phyloP scores from a whole-genome alignment of 2,888 invertebrate species.

The Drosophila monieri region DNA sequence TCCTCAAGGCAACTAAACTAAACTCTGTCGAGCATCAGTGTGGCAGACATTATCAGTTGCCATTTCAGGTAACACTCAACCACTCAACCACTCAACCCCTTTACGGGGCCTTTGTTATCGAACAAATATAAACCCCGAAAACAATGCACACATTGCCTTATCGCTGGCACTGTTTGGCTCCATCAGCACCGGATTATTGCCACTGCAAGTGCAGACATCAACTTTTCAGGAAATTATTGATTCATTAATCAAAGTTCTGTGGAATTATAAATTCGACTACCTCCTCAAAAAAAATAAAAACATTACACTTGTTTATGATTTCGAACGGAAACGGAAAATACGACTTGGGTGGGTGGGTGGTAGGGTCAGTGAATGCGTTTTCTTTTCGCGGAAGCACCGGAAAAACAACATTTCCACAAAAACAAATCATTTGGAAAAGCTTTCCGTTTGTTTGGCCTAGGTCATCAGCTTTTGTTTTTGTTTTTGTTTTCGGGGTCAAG shows the following conservation, averaged over 20 bases:
- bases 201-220: not conserved
- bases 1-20: not conserved
- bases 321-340: conserved; percentile 13
- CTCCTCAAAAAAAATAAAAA: not conserved
- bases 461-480: conserved; percentile 25
- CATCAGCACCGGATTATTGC: not conserved
- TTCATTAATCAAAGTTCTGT: conserved; percentile 21
- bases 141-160: conserved; percentile 15
- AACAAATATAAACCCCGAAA: conserved; percentile 9
- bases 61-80: not conserved
- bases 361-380: conserved; percentile 9
- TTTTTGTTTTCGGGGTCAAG: conserved; percentile 30
- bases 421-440: conserved; percentile 11
- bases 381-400: conserved; percentile 21
- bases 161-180: not conserved
- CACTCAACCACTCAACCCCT: not conserved
- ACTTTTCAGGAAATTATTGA: conserved; percentile 4
- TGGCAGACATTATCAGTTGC: not conserved
- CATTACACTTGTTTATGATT: conserved; percentile 19
- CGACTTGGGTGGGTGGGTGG: not conserved
- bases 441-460: conserved; percentile 41
- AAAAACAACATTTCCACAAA: conserved; percentile 22
- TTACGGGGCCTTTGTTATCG: not conserved
- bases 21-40: not conserved
- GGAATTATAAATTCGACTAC: conserved; percentile 17